These are phyloP conservation scores for Cryptotis parvus DNA, from an alignment of 2,113 vertebrate genomes.

Conservation along the genomic window DNA sequence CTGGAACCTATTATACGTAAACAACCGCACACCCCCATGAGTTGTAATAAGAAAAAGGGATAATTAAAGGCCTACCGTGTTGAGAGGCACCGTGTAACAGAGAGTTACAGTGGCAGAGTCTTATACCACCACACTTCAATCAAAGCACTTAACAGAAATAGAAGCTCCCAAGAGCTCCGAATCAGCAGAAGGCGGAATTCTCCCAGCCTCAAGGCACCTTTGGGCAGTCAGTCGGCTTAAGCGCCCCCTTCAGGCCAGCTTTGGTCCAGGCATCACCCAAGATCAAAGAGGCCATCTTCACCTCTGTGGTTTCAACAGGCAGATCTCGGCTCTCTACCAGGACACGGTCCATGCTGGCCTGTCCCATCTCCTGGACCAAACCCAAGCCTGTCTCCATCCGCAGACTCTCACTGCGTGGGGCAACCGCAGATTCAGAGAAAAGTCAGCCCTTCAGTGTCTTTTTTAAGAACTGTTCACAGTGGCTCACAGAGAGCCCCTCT, in stretches of 20 bases:
- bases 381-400: too few relatives aligned
- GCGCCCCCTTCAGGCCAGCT: too few relatives aligned
- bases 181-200: neutral
- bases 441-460: neutral
- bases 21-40: too few relatives aligned
- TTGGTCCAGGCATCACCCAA: neutral
- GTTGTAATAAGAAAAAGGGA: too few relatives aligned
- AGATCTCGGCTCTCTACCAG: neutral
- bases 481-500: slow-evolving; percentile 63
- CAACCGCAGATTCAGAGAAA: neutral
- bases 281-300: neutral
- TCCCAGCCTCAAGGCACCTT: neutral
- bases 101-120: neutral
- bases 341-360: too few relatives aligned
- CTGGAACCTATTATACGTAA: neutral
- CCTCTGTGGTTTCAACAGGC: neutral
- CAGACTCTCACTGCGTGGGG: too few relatives aligned
- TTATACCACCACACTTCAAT: neutral
- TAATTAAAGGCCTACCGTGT: neutral
- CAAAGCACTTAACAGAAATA: neutral
- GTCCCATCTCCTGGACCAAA: too few relatives aligned
- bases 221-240: neutral
- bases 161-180: neutral
- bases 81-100: neutral
- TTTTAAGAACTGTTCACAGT: slow-evolving; percentile 42